A percentile compares a stretch with the other conserved stretches of the same genome.
Conservation (phyloP, 2,113 vertebrate genomes). For the Azemiops feae region DNA sequence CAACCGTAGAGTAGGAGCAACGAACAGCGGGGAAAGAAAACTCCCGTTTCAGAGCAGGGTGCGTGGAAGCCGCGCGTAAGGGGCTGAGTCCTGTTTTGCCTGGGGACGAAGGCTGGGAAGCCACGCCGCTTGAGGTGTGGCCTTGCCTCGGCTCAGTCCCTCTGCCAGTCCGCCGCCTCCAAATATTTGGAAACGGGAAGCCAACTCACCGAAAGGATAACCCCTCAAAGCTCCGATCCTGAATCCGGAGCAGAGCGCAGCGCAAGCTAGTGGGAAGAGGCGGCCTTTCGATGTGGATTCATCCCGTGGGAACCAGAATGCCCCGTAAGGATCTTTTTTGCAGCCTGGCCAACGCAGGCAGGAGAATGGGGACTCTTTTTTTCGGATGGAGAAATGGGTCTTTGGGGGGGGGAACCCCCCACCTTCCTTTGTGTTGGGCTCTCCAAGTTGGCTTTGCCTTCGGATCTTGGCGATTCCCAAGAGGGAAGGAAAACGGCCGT, state of each 20-base stretch:
- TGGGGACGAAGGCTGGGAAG: neutral
- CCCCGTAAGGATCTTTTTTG: neutral
- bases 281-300: neutral
- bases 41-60: fast-evolving
- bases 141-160: neutral
- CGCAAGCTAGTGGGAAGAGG: neutral
- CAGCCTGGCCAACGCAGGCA: neutral
- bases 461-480: neutral
- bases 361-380: neutral
- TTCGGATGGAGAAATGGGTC: neutral
- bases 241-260: neutral
- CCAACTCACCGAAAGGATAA: neutral
- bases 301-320: neutral
- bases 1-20: neutral
- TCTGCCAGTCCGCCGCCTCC: neutral
- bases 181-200: neutral
- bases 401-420: neutral
- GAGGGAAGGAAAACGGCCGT: neutral
- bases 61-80: neutral
- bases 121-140: neutral
- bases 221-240: neutral
- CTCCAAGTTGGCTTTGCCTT: neutral
- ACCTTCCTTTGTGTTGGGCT: neutral
- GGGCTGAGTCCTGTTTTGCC: neutral
- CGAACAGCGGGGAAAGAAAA: neutral